phyloP scores from a whole-genome alignment of 2,888 invertebrate genomes.

The Metalampra italica region DNA sequence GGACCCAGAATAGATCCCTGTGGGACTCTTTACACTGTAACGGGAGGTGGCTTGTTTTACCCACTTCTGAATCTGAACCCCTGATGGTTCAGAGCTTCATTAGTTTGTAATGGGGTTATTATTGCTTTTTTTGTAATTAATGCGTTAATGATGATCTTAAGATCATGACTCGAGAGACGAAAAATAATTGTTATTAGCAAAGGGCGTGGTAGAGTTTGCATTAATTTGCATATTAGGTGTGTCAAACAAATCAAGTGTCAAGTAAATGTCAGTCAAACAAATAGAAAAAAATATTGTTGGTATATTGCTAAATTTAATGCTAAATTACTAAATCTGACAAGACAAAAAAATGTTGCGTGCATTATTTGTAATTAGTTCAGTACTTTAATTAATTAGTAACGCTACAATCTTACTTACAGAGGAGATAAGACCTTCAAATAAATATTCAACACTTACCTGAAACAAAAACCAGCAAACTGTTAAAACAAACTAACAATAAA shows the following conservation, averaged over 20 bases:
- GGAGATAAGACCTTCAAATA: constrained; percentile 6
- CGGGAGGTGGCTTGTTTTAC: constrained; percentile 51
- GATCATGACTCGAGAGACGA: too few relatives aligned
- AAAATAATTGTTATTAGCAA: not conserved
- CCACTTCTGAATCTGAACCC: constrained; percentile 32
- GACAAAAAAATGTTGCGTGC: too few relatives aligned
- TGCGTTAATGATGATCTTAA: constrained; percentile 1
- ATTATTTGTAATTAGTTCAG: too few relatives aligned
- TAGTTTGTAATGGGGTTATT: constrained; percentile 17
- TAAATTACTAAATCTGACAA: too few relatives aligned
- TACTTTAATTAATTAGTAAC: not conserved
- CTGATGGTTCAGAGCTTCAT: constrained; percentile 3
- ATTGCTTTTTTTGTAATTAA: constrained; percentile 2
- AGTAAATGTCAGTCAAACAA: too few relatives aligned
- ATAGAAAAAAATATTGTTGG: too few relatives aligned
- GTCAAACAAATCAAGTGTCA: not conserved
- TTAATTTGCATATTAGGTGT: not conserved
- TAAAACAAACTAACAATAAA: constrained; percentile 13
- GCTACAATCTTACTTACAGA: constrained; percentile 1
- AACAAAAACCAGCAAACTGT: constrained; percentile 17
- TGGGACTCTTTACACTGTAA: constrained; percentile 64
- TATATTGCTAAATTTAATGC: too few relatives aligned
- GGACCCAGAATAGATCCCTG: constrained; percentile 73
- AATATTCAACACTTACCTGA: constrained; percentile 22
- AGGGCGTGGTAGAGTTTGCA: constrained; percentile 1